These are phyloP conservation scores for Calliopum simillimum DNA, from an alignment of 2,888 invertebrate species.

Conservation along the genomic window DNA sequence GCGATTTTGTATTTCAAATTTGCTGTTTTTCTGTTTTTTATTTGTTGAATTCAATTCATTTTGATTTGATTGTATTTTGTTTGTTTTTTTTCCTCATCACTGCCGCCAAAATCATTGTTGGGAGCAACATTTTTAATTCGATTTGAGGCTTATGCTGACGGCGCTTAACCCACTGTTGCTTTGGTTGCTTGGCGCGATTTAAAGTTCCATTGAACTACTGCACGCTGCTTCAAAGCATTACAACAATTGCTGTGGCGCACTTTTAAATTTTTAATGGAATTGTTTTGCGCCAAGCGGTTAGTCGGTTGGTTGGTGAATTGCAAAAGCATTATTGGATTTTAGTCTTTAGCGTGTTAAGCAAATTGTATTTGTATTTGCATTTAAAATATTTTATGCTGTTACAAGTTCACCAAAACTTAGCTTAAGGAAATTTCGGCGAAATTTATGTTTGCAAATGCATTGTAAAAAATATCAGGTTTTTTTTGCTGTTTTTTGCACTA, in stretches of 20 bases:
- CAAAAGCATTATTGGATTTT: neutral
- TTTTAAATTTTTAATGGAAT: neutral
- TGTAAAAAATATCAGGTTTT: no score
- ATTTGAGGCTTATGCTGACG: neutral
- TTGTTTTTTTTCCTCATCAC: constrained; percentile 22
- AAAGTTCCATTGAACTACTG: no score
- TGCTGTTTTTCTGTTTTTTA: neutral
- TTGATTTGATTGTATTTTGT: constrained; percentile 41
- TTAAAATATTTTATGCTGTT: no score
- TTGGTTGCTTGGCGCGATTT: neutral
- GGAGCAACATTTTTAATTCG: neutral
- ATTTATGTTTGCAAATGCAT: no score
- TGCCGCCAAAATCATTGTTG: neutral
- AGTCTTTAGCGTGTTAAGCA: neutral
- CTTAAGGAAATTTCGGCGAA: no score
- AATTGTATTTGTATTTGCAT: no score
- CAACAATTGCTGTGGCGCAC: neutral
- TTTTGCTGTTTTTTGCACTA: no score
- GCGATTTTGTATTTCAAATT: constrained; percentile 11
- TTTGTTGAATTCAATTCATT: constrained; percentile 34
- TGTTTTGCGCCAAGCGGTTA: neutral
- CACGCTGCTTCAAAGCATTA: no score
- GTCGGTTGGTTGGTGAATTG: no score
- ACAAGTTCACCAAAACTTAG: no score
- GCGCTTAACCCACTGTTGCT: neutral